These are phyloP conservation scores for Pandion haliaetus DNA, from an alignment of 2,113 vertebrate species.

Conservation along the genomic window DNA sequence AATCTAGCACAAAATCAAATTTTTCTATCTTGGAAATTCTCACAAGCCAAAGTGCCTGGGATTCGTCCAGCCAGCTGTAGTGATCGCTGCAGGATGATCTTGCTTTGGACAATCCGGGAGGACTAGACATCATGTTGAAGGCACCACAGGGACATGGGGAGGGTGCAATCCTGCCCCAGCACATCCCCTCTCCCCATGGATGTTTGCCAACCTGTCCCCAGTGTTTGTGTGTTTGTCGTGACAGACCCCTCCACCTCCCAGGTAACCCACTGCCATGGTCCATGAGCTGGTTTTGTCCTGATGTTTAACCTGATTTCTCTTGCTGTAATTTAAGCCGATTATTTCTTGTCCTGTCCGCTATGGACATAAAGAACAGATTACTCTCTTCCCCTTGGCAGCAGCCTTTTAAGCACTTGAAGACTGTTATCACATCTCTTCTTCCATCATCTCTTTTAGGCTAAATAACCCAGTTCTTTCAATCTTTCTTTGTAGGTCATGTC, in stretches of 20 bases:
- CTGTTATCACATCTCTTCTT: slow-evolving; percentile 61
- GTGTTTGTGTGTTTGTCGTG: background rate
- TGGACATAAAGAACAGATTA: slow-evolving; percentile 61
- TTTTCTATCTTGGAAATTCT: background rate
- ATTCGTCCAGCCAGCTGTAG: background rate
- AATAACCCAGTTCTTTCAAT: slow-evolving; percentile 69
- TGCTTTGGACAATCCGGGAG: background rate
- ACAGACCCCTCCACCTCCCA: background rate
- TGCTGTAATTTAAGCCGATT: slow-evolving; percentile 64
- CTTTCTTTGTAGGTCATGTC: slow-evolving; percentile 65
- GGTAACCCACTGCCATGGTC: background rate
- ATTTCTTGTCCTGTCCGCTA: slow-evolving; percentile 57
- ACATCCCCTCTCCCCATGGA: background rate
- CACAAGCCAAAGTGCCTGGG: background rate
- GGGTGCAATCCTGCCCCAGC: background rate
- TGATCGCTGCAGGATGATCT: background rate
- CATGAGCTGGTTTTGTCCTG: background rate
- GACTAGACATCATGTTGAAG: background rate
- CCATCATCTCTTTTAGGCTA: slow-evolving; percentile 67
- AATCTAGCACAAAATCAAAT: background rate
- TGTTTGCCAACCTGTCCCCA: background rate
- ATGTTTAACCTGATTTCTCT: slow-evolving; percentile 47
- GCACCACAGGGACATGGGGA: background rate
- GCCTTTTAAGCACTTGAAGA: slow-evolving; percentile 59
- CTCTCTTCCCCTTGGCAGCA: slow-evolving; percentile 51